Evolutionary conservation across 2,113 vertebrate genomes (phyloP).

Genomic region (Pithys albifrons): DNA sequence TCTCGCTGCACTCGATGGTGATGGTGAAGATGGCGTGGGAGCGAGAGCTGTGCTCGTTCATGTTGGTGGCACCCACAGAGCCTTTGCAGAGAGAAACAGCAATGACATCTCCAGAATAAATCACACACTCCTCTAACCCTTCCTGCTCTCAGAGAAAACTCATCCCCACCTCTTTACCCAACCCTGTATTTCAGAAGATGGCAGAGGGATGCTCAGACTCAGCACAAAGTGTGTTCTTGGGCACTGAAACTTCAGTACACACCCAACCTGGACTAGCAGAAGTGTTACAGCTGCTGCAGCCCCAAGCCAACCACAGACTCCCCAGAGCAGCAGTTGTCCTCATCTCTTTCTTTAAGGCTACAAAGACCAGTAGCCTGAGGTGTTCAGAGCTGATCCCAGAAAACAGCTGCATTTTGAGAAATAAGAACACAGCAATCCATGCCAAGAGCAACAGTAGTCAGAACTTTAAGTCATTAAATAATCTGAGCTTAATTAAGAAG

Average conservation of each 20-base stretch:
- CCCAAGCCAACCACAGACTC: neutral
- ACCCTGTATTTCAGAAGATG: neutral
- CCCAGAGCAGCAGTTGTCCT: neutral
- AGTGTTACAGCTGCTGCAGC: neutral
- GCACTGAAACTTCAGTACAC: neutral
- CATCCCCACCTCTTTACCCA: neutral
- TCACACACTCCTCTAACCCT: neutral
- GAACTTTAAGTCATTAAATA: neutral
- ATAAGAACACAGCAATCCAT: neutral
- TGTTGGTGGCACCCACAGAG: constrained; percentile 97
- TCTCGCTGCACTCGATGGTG: constrained; percentile 98
- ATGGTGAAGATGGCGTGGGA: constrained; percentile 98
- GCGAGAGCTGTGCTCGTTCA: constrained; percentile 98
- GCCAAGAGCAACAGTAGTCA: neutral
- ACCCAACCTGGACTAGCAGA: neutral
- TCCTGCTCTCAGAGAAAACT: neutral
- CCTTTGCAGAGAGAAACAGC: constrained; percentile 68
- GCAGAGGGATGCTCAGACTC: neutral
- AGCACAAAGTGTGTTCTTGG: neutral
- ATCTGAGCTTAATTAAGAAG: neutral
- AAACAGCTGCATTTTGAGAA: neutral
- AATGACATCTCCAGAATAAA: neutral
- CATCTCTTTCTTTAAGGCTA: neutral
- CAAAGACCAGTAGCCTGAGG: neutral
- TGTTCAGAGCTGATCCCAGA: neutral